Conservation (phyloP, 2,113 vertebrate genomes). For the Elachura formosa region DNA sequence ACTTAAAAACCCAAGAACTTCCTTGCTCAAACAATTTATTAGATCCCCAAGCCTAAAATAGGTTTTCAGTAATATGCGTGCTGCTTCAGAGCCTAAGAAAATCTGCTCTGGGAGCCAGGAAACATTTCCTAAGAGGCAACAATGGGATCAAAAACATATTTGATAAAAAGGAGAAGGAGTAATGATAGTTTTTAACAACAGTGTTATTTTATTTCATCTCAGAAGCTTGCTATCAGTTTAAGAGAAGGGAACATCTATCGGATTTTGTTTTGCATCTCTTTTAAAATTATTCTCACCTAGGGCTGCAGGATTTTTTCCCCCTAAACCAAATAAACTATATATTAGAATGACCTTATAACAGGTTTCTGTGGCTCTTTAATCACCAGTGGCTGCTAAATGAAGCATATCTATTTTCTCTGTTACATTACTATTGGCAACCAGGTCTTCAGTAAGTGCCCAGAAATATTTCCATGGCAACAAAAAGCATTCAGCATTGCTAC, state of each 20-base stretch:
- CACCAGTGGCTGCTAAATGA: conserved; percentile 73
- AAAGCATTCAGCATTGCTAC: conserved; percentile 76
- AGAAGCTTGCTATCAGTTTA: neutral
- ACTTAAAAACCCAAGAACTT: neutral
- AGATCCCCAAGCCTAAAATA: conserved; percentile 16
- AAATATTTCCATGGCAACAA: conserved; percentile 82
- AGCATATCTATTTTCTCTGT: conserved; percentile 78
- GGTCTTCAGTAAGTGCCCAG: conserved; percentile 74
- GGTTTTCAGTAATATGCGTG: conserved; percentile 11
- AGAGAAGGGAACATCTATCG: neutral
- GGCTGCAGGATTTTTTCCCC: neutral
- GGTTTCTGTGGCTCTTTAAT: conserved; percentile 69
- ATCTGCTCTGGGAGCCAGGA: conserved; percentile 47
- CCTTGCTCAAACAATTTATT: neutral
- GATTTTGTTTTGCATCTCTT: neutral
- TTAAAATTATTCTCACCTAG: neutral
- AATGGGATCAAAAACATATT: conserved; percentile 23
- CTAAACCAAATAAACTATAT: conserved; percentile 51
- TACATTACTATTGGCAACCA: conserved; percentile 80
- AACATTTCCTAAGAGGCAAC: conserved; percentile 66
- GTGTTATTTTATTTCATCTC: conserved; percentile 4
- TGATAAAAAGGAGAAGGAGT: conserved; percentile 40
- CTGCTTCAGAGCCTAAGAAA: conserved; percentile 44
- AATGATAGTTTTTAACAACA: conserved; percentile 49
- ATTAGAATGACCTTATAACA: conserved; percentile 57